These are phyloP conservation scores for Hyposoter didymator DNA, from an alignment of 2,888 invertebrate species.

Conservation along the genomic window DNA sequence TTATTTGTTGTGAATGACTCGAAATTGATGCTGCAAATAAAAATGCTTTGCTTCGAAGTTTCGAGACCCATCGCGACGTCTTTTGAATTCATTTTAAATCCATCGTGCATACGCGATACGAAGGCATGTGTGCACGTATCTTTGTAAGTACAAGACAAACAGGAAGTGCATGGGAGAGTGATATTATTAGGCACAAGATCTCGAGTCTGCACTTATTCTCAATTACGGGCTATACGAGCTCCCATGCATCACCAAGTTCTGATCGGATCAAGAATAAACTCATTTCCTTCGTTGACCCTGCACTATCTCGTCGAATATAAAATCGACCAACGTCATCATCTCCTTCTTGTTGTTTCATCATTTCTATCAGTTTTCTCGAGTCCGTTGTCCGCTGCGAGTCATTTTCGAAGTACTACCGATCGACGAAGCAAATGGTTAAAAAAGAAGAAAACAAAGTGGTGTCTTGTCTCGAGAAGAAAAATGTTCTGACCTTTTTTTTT, in stretches of 20 bases:
- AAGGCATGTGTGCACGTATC: neutral
- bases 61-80: neutral
- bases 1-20: neutral
- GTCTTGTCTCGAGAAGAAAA: neutral
- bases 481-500: neutral
- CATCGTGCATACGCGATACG: neutral
- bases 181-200: conserved; percentile 3
- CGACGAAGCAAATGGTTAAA: neutral
- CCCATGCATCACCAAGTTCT: neutral
- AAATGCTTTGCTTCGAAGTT: neutral
- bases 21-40: neutral
- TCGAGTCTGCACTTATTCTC: conserved; percentile 3
- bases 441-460: neutral
- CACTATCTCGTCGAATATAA: neutral
- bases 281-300: conserved; percentile 3
- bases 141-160: neutral
- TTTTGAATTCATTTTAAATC: neutral
- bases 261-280: conserved; percentile 5
- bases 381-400: neutral
- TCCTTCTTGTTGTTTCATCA: neutral
- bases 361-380: conserved; percentile 3
- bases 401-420: neutral
- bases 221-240: neutral
- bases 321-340: neutral
- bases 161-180: conserved; percentile 1